Conservation (phyloP, 2,888 invertebrate species). For the Euphydryas editha region DNA sequence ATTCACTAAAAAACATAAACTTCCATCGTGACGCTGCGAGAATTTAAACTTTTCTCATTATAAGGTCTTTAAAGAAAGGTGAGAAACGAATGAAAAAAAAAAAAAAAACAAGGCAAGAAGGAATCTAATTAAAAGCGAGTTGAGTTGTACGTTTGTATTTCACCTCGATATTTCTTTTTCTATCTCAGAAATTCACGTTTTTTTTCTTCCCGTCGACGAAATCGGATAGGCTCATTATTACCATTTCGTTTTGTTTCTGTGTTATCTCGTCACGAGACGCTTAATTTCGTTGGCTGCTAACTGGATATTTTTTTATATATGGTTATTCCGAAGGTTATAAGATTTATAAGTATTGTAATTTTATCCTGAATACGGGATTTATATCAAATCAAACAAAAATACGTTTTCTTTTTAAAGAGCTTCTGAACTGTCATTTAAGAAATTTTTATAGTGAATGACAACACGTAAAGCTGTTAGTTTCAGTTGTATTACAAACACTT, state of each 20-base stretch:
- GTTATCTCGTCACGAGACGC: slow-evolving; percentile 38
- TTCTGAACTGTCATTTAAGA: no score
- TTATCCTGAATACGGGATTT: background rate
- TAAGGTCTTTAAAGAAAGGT: slow-evolving; percentile 57
- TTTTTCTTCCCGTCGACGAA: slow-evolving; percentile 42
- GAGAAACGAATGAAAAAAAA: slow-evolving; percentile 56
- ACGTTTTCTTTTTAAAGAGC: no score
- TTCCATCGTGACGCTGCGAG: slow-evolving; percentile 30
- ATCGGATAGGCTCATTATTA: slow-evolving; percentile 42
- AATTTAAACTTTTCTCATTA: slow-evolving; percentile 68
- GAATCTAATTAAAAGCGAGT: slow-evolving; percentile 68
- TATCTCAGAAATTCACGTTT: slow-evolving; percentile 6
- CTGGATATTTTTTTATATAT: slow-evolving; percentile 7
- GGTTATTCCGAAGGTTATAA: background rate
- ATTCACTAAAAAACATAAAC: slow-evolving; percentile 30
- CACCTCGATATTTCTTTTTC: slow-evolving; percentile 48
- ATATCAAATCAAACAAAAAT: no score
- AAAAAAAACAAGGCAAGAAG: slow-evolving; percentile 52
- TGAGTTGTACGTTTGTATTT: slow-evolving; percentile 40
- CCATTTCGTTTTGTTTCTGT: slow-evolving; percentile 39
- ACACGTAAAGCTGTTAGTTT: no score
- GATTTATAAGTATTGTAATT: background rate
- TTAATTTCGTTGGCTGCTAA: slow-evolving; percentile 30
- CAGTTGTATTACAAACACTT: no score
- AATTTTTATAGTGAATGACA: no score